phyloP scores from a whole-genome alignment of 1,140 invertebrate species.

The Bicyclus anynana region DNA sequence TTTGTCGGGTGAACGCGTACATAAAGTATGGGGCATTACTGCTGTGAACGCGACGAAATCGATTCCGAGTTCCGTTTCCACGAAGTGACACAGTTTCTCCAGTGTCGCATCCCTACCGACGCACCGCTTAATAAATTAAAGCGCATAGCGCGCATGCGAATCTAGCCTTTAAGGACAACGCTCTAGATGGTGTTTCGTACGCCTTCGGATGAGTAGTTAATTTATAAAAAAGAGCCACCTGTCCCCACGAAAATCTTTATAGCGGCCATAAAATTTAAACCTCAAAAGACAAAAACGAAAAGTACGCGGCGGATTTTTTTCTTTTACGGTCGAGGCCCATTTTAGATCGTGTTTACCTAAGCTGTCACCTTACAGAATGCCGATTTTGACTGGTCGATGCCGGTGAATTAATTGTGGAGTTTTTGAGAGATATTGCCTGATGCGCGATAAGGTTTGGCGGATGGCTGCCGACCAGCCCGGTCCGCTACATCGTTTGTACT shows the following conservation, averaged over 20 bases:
- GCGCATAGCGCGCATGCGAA: slow-evolving; percentile 51
- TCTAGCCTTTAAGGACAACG: slow-evolving; percentile 55
- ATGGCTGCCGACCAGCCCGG: slow-evolving; percentile 45
- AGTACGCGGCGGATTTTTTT: slow-evolving; percentile 52
- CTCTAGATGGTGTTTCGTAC: slow-evolving; percentile 47
- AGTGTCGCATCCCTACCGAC: slow-evolving; percentile 75
- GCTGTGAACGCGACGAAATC: slow-evolving; percentile 69
- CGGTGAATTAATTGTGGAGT: slow-evolving; percentile 70
- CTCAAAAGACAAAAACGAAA: slow-evolving; percentile 70
- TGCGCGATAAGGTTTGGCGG: slow-evolving; percentile 56
- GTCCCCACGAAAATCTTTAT: slow-evolving; percentile 76
- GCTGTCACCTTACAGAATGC: slow-evolving; percentile 73
- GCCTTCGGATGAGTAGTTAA: slow-evolving; percentile 51
- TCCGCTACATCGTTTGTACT: slow-evolving; percentile 56
- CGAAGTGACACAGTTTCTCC: slow-evolving; percentile 75
- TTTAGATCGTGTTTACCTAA: slow-evolving; percentile 76
- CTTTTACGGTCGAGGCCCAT: slow-evolving; percentile 65
- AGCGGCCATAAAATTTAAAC: slow-evolving; percentile 73
- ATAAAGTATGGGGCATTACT: slow-evolving; percentile 69
- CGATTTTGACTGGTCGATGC: slow-evolving; percentile 69
- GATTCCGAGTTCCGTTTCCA: slow-evolving; percentile 73
- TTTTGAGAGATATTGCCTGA: slow-evolving; percentile 68
- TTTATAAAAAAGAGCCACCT: slow-evolving; percentile 75
- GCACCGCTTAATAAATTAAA: slow-evolving; percentile 72
- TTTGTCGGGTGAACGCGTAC: slow-evolving; percentile 34